Base-by-base conservation (phyloP, 2,113 vertebrate species). In the Daphoenositta chrysoptera region DNA sequence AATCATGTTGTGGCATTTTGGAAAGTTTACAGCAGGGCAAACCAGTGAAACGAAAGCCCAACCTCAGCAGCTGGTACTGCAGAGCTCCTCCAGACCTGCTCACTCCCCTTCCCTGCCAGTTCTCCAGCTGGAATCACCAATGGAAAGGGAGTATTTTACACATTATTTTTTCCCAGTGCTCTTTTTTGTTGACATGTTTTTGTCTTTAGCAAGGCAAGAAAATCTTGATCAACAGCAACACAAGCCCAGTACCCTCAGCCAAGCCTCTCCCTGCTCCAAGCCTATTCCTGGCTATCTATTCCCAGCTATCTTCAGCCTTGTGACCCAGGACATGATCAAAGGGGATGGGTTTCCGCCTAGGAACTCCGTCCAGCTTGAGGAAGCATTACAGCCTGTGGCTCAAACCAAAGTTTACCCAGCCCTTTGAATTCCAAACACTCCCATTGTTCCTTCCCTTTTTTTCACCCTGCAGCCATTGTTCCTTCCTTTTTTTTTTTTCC, bases 381-480 rank as follows among this genome's bases (percentile, higher is more conserved):
- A 93, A 94, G 11, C 40, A 37, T 30, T 30, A 24, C 20, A 87
- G 82, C 35, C 68, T 61, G 45, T 5, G 57, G n/a, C 73, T 91
- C 90, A 57, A 86, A 54, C 5, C 5, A 7, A 66, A 89, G 69
- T 89, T 94, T 75, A 89, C 77, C 35, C 63, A 87, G 58, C 9
- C 33, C 45, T 86, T 13, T 5, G 69, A 51, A 51, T 82, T 91
- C 90, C 78, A 82, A 90, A 90, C 66, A 42, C 20, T 88, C 79
- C 66, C 73, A 82, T 85, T 93, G 78, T 85, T 94, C 57, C 16
- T 76, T 44, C 27, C 31, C 12, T 13, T 30, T 44, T 21, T 31
- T 71, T 47, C n/a, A 11, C 4, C 50, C 27, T 33, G 56, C 28
- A 61, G 57, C 56, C 70, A 78, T 61, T 88, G 75, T 70, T 80